These are phyloP conservation scores for Tetranychus cinnabarinus DNA, from an alignment of 1,140 invertebrate species.

Conservation along the genomic window DNA sequence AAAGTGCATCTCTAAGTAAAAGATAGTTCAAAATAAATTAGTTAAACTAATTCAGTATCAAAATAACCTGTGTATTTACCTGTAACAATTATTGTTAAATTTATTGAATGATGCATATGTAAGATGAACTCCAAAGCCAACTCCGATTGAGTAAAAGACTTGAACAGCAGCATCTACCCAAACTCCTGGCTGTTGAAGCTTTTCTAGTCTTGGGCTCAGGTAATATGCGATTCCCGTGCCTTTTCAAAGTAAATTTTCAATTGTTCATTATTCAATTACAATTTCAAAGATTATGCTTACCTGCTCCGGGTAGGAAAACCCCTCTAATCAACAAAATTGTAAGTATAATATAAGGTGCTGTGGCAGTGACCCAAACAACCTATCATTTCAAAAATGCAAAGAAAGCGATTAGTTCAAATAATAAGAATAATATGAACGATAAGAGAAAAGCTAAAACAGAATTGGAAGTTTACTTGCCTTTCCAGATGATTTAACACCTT, in stretches of 20 bases:
- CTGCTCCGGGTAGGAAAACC: constrained; percentile 30
- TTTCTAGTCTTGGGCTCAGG: constrained; percentile 23
- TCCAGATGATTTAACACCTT: constrained; percentile 30
- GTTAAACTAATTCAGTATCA: neutral
- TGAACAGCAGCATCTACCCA: constrained; percentile 71
- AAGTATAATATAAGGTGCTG: constrained; percentile 49
- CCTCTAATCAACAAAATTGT: constrained; percentile 42
- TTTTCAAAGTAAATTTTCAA: neutral
- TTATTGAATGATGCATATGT: constrained; percentile 71
- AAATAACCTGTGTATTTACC: constrained; percentile 24
- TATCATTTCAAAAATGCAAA: constrained; percentile 14
- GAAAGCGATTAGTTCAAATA: no score
- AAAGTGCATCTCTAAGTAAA: constrained; percentile 21
- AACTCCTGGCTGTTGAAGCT: constrained; percentile 32
- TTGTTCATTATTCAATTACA: neutral
- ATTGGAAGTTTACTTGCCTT: constrained; percentile 15
- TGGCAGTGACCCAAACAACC: constrained; percentile 56
- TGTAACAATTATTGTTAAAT: constrained; percentile 59
- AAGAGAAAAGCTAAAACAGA: no score
- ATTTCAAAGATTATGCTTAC: neutral
- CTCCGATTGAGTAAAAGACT: constrained; percentile 72
- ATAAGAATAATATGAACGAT: no score
- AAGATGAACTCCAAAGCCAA: constrained; percentile 69
- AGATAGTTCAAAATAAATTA: neutral
- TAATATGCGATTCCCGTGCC: constrained; percentile 21